phyloP scores from a whole-genome alignment of 2,888 invertebrate genomes.

The Polymixis lichenea region DNA sequence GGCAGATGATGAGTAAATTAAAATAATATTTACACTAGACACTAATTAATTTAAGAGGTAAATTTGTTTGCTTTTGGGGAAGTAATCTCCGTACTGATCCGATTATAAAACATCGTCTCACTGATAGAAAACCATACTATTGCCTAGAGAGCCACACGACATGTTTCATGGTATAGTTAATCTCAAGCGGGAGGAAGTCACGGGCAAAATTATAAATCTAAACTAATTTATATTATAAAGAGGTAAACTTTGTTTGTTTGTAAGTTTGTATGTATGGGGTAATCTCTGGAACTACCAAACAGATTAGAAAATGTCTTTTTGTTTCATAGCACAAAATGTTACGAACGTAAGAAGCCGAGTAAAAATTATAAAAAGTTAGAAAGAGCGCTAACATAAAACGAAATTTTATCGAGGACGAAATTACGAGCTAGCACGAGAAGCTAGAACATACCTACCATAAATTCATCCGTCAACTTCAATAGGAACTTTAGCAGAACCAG shows the following conservation, averaged over 20 bases:
- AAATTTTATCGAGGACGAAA: not conserved
- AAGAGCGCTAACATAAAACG: too few relatives aligned
- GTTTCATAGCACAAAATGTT: too few relatives aligned
- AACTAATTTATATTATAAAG: too few relatives aligned
- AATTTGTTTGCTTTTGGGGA: not conserved
- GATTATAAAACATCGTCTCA: not conserved
- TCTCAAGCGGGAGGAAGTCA: not conserved
- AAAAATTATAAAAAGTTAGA: too few relatives aligned
- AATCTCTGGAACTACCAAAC: too few relatives aligned
- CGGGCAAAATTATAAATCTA: not conserved
- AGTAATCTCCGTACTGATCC: not conserved
- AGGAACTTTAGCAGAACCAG: constrained; percentile 36
- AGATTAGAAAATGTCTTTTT: too few relatives aligned
- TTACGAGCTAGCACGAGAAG: not conserved
- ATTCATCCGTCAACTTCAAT: constrained; percentile 26
- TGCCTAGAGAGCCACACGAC: not conserved
- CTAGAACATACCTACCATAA: not conserved
- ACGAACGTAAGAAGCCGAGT: too few relatives aligned
- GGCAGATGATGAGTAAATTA: not conserved
- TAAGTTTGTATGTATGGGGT: too few relatives aligned
- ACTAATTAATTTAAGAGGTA: not conserved
- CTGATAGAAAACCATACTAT: not conserved
- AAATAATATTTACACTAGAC: not conserved
- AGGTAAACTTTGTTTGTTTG: too few relatives aligned
- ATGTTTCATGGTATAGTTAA: not conserved